Conservation (phyloP, 64 coral and sea anemone genomes). For the Pocillopora verrucosa region DNA sequence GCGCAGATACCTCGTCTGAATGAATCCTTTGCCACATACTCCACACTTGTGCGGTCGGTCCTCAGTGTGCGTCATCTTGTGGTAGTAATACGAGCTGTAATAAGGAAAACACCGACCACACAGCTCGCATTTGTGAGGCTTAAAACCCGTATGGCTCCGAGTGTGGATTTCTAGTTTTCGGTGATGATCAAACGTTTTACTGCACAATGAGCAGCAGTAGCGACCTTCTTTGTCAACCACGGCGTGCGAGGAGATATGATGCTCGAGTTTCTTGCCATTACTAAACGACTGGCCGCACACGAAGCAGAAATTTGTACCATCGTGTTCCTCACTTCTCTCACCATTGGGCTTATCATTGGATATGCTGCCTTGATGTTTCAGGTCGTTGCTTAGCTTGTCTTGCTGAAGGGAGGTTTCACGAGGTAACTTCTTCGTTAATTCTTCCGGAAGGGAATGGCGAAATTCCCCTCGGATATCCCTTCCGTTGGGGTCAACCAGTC, state of each 20-base stretch:
- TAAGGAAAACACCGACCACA: slow-evolving; percentile 91
- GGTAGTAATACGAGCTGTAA: slow-evolving; percentile 93
- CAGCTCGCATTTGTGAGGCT: slow-evolving; percentile 85
- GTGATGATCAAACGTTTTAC: slow-evolving; percentile 82
- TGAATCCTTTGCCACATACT: slow-evolving; percentile 90
- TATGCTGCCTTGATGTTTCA: background rate
- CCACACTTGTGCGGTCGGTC: slow-evolving; percentile 91
- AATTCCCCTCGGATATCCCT: background rate
- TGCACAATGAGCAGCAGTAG: slow-evolving; percentile 82
- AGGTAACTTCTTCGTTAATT: background rate
- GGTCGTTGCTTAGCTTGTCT: background rate
- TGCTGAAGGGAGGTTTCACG: background rate
- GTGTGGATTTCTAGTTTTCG: slow-evolving; percentile 91
- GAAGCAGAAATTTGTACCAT: slow-evolving; percentile 65
- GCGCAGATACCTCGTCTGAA: slow-evolving; percentile 85
- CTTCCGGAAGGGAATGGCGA: background rate
- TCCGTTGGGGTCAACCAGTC: background rate
- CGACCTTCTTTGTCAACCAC: slow-evolving; percentile 80
- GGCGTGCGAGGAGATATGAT: slow-evolving; percentile 85
- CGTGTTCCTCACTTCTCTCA: slow-evolving; percentile 36
- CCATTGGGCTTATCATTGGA: background rate
- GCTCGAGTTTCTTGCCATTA: slow-evolving; percentile 81
- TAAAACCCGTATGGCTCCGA: slow-evolving; percentile 87
- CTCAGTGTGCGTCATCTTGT: slow-evolving; percentile 96
- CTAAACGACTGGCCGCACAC: slow-evolving; percentile 76